Evolutionary conservation across 2,888 invertebrate species (phyloP).

Genomic region (Helobdella robusta): DNA sequence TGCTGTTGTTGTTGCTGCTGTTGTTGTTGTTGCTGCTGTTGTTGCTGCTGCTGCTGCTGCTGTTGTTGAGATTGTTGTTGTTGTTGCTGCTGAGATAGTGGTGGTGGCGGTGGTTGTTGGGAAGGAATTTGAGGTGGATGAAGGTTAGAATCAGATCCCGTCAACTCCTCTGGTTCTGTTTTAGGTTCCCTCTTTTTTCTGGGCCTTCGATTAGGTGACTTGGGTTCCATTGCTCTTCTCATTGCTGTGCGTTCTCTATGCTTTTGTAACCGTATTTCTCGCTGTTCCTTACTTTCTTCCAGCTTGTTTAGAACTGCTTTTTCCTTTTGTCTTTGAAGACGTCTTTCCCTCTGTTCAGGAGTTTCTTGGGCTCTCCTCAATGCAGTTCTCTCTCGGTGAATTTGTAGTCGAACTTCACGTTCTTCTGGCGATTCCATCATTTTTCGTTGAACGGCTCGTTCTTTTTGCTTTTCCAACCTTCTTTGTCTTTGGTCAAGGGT

Average conservation of each 20-base stretch:
- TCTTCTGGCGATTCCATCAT: constrained; percentile 23
- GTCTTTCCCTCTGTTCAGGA: constrained; percentile 11
- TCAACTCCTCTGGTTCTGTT: constrained; percentile 11
- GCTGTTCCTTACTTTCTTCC: constrained; percentile 15
- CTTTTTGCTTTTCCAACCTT: constrained; percentile 13
- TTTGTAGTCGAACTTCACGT: constrained; percentile 19
- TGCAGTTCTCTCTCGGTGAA: constrained; percentile 16
- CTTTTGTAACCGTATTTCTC: constrained; percentile 17
- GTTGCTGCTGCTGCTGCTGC: constrained; percentile 4
- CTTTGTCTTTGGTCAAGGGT: constrained; percentile 18
- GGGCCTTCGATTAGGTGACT: background rate
- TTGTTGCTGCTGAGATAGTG: background rate
- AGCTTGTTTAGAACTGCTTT: constrained; percentile 21
- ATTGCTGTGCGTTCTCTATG: constrained; percentile 20
- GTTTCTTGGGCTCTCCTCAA: constrained; percentile 21
- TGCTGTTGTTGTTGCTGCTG: no score
- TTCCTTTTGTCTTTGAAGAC: constrained; percentile 20
- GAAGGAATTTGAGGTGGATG: no score
- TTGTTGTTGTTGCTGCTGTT: constrained; percentile 11
- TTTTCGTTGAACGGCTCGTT: constrained; percentile 15
- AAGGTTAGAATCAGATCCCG: background rate
- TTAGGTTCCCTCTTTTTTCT: constrained; percentile 20
- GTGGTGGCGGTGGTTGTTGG: constrained; percentile 10
- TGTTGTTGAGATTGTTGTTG: background rate
- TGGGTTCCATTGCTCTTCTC: constrained; percentile 17